Evolutionary conservation across 2,888 invertebrate species (phyloP).

Genomic region (Drosophila merina): DNA sequence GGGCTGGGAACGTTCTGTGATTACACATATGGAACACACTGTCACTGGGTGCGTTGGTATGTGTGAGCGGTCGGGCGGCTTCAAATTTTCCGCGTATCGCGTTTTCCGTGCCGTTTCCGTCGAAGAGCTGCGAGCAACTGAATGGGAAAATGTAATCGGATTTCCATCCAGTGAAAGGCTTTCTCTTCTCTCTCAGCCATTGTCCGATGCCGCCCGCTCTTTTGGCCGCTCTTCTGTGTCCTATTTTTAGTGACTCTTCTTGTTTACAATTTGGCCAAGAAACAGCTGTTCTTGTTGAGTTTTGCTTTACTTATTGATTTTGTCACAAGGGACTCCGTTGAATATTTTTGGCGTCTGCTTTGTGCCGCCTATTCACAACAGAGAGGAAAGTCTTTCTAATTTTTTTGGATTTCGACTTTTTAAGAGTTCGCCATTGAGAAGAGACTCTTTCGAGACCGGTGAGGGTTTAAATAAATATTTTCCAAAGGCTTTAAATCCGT

Average conservation of each 20-base stretch:
- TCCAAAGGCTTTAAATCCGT: background rate
- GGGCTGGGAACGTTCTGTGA: constrained; percentile 59
- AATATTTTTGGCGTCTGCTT: constrained; percentile 45
- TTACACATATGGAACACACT: constrained; percentile 74
- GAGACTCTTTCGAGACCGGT: background rate
- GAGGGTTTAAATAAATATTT: background rate
- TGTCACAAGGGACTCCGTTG: constrained; percentile 53
- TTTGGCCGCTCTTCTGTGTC: constrained; percentile 28
- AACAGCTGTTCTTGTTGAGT: constrained; percentile 39
- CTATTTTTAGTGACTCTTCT: constrained; percentile 42
- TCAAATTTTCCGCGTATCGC: constrained; percentile 36
- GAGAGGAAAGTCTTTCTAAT: constrained; percentile 31
- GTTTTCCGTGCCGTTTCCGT: constrained; percentile 65
- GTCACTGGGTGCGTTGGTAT: constrained; percentile 35
- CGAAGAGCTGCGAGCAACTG: constrained; percentile 81
- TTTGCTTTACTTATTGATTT: constrained; percentile 63
- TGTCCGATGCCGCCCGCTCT: background rate
- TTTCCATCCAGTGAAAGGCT: constrained; percentile 10
- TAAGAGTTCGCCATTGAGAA: constrained; percentile 2
- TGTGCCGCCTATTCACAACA: constrained; percentile 70
- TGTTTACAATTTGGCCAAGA: constrained; percentile 62
- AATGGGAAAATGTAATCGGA: constrained; percentile 48
- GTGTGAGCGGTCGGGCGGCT: constrained; percentile 25
- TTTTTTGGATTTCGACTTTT: background rate
- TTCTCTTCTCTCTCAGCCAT: constrained; percentile 8